Conservation (phyloP, 2,797 vertebrate species). For the Pygocentrus nattereri region DNA sequence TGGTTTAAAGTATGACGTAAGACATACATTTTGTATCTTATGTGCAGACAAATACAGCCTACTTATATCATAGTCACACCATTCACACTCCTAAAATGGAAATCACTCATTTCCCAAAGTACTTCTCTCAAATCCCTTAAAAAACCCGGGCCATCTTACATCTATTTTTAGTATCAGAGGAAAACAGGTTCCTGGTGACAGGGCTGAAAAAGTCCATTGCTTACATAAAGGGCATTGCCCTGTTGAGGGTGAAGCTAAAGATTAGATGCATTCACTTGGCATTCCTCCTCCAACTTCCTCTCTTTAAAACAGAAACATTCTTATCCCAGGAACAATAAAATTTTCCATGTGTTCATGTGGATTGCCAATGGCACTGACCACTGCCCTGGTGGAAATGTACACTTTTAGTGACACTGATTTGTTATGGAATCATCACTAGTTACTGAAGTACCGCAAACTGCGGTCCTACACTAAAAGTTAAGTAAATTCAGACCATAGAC, state of each 20-base stretch:
- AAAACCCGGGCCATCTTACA: not conserved
- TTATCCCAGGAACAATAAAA: conserved; percentile 25
- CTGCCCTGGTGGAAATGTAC: not conserved
- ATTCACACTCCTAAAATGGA: no score
- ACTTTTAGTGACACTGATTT: not conserved
- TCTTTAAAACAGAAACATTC: conserved; percentile 50
- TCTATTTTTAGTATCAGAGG: conserved; percentile 47
- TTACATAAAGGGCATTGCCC: conserved; percentile 50
- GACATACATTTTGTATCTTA: no score
- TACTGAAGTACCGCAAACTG: no score
- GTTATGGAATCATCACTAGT: not conserved
- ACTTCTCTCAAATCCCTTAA: not conserved
- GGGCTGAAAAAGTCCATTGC: conserved; percentile 54
- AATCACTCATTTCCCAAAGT: not conserved
- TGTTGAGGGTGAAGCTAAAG: conserved; percentile 53
- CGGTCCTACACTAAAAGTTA: no score
- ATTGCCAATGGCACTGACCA: not conserved
- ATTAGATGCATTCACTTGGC: conserved; percentile 52
- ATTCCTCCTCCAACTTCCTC: conserved; percentile 47
- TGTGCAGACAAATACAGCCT: no score
- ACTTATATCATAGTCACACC: no score
- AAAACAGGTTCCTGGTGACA: conserved; percentile 51
- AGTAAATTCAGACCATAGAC: no score
- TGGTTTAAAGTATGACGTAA: no score
- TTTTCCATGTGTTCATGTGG: conserved; percentile 25